Percentiles rank a stretch among this genome's conserved stretches.
Evolutionary conservation across 1,140 invertebrate genomes (phyloP).

Genomic region (Drosophila arizonae): DNA sequence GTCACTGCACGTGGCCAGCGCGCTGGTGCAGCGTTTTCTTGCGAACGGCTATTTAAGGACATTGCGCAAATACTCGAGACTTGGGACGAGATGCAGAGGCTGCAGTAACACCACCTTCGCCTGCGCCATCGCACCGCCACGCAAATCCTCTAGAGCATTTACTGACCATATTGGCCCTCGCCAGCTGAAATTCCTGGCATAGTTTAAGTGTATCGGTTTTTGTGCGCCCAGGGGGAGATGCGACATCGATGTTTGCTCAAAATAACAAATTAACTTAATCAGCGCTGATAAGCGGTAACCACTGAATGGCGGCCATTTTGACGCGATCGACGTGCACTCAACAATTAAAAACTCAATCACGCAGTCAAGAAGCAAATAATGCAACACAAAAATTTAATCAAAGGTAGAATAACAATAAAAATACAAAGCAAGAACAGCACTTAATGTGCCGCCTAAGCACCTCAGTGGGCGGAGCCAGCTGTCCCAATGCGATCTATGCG

Average conservation of each 20-base stretch:
- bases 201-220: conserved; percentile 79
- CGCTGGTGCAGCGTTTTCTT: conserved; percentile 60
- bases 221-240: conserved; percentile 35
- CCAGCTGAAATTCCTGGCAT: conserved; percentile 70
- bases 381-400: neutral
- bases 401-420: neutral
- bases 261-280: conserved; percentile 74
- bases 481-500: conserved; percentile 57
- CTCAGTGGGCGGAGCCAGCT: conserved; percentile 35
- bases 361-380: conserved; percentile 13
- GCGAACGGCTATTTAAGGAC: conserved; percentile 79
- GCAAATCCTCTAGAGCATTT: conserved; percentile 80
- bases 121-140: conserved; percentile 47
- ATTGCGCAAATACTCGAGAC: conserved; percentile 65
- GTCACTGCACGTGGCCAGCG: conserved; percentile 76
- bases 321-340: neutral
- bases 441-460: neutral
- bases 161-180: conserved; percentile 72
- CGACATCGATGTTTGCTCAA: conserved; percentile 34
- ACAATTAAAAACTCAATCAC: conserved; percentile 72
- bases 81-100: neutral
- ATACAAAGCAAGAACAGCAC: neutral
- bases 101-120: neutral
- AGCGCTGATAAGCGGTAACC: conserved; percentile 66
- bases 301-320: conserved; percentile 30